Evolutionary conservation across 2,797 vertebrate genomes (phyloP), one percentile per base, ranked within the genome.

Genomic region (Sciurus carolinensis): DNA sequence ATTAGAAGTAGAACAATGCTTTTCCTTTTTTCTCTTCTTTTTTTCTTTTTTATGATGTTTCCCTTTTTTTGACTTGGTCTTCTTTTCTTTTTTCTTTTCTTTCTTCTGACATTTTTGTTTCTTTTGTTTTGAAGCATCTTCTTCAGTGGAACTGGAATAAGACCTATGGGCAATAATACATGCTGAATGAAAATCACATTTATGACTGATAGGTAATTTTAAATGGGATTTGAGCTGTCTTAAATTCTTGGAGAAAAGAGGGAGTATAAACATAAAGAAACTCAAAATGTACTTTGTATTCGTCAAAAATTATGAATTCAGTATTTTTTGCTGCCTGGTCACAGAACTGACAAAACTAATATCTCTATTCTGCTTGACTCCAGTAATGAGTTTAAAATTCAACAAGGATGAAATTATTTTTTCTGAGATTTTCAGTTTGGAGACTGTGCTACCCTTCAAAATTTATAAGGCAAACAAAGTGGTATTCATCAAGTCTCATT

Each of bases 91-190:
- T 97, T 98, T 99, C 92, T 98, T 99, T 98, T 99, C 99, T 98
- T 99, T 99, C 97, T 98, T 99, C 91, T 98, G 98, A 76, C 97
- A 98, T 95, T 99, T 99, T 95, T 99, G 98, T 94, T 99, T 99
- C 98, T 99, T 99, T 96, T 98, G 98, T 98, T 98, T 99, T 94
- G 97, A 98, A 14, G 97, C 96, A 24, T 98, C 98, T 2, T 99
- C 98, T 97, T 99, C 99, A 57, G 95, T 94, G 62, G 98, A 98
- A 98, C 98, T 99, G 59, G 99, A 99, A 62, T 98, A 97, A 94
- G 99, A 98, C 92, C 99, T 99, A 97, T 39, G 39, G 64, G 81
- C 52, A 95, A 97, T 57, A 96, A 97, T 7, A 94, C 47, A 93
- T 0, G 80, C 0, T 95, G 15, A 87, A 39, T 72, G 76, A 81